Conservation (phyloP, 1,140 invertebrate genomes). For the Drosophila busckii region DNA sequence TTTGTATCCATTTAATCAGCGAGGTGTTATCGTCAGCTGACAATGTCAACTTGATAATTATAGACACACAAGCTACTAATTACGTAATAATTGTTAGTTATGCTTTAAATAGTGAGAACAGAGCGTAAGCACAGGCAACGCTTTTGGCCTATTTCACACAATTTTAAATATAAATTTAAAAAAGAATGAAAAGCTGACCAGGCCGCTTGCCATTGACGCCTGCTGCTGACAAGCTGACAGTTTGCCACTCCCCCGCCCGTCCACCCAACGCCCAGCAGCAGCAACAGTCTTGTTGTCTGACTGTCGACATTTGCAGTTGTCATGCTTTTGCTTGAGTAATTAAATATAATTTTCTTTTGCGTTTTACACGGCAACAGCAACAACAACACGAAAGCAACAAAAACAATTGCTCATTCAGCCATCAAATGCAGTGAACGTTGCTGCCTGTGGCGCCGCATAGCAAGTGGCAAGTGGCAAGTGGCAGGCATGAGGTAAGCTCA, state of each 20-base stretch:
- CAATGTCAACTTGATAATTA: too few species aligned
- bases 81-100: too few species aligned
- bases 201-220: constrained; percentile 47
- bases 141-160: constrained; percentile 30
- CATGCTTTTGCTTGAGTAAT: constrained; percentile 72
- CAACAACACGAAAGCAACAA: constrained; percentile 21
- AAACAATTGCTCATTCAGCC: constrained; percentile 32
- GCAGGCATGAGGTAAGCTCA: too few species aligned
- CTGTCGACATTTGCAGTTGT: constrained; percentile 61
- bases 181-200: constrained; percentile 39
- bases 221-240: constrained; percentile 70
- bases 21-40: too few species aligned
- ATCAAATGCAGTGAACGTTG: constrained; percentile 31
- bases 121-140: neutral
- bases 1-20: too few species aligned
- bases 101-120: too few species aligned
- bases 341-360: constrained; percentile 71
- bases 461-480: constrained; percentile 3
- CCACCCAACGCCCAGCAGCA: too few species aligned
- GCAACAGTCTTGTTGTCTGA: constrained; percentile 4
- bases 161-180: constrained; percentile 62
- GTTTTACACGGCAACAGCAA: constrained; percentile 44
- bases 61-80: too few species aligned
- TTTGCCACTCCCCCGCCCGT: neutral
- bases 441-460: constrained; percentile 1